Evolutionary conservation across 2,888 invertebrate genomes (phyloP).

Genomic region (Invenusta paracnida): DNA sequence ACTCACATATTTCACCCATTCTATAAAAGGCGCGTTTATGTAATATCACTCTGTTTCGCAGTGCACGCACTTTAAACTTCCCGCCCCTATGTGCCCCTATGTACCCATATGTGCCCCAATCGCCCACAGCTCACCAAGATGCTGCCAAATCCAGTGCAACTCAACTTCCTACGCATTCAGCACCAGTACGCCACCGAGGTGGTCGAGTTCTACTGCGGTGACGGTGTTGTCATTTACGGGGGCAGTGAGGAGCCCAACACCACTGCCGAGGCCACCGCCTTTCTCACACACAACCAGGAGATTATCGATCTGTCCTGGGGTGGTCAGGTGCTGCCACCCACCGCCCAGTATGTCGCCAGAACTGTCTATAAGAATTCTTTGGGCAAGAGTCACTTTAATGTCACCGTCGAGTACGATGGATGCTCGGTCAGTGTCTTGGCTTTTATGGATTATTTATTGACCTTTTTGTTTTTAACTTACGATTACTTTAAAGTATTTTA

Average conservation of each 20-base stretch:
- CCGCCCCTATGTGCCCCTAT: no score
- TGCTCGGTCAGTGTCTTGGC: conserved; percentile 26
- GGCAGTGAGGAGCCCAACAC: conserved; percentile 1
- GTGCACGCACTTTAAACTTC: no score
- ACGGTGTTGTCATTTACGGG: conserved; percentile 33
- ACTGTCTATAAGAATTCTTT: conserved; percentile 14
- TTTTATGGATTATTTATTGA: neutral
- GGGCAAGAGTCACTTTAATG: conserved; percentile 22
- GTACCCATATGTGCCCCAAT: no score
- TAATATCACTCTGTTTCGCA: no score
- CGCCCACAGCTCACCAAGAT: neutral
- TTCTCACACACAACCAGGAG: conserved; percentile 28
- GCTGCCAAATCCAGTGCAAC: conserved; percentile 21
- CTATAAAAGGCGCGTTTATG: no score
- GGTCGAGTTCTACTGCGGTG: conserved; percentile 36
- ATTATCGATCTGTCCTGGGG: conserved; percentile 34
- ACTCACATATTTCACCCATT: no score
- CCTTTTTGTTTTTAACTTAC: no score
- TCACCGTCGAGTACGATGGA: conserved; percentile 37
- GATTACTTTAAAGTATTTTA: no score
- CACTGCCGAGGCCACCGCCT: conserved; percentile 30
- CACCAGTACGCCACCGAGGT: conserved; percentile 30
- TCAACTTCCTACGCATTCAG: conserved; percentile 37
- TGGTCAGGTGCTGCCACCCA: neutral
- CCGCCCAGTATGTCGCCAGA: neutral